Conservation (phyloP, 2,797 vertebrate species). For the Gouania willdenowi region DNA sequence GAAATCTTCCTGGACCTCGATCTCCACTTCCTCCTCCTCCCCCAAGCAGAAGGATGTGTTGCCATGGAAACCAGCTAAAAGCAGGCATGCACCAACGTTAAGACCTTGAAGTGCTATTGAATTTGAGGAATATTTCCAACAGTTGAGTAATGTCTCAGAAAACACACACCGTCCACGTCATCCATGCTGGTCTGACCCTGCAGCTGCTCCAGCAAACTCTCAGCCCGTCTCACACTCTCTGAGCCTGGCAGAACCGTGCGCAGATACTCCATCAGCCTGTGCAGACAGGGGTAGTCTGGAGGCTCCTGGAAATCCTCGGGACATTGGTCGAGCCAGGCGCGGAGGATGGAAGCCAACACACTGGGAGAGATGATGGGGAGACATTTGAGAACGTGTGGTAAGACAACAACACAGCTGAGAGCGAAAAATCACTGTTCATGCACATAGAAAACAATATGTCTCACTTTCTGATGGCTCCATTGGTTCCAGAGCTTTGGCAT, state of each 20-base stretch:
- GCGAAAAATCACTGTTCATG: not conserved
- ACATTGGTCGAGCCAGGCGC: conserved; percentile 93
- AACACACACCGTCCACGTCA: conserved; percentile 72
- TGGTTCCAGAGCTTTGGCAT: conserved; percentile 55
- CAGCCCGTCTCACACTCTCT: conserved; percentile 81
- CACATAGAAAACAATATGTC: conserved; percentile 10
- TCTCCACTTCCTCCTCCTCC: conserved; percentile 83
- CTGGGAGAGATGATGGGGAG: conserved; percentile 50
- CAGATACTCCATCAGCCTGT: conserved; percentile 83
- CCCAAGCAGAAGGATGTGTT: conserved; percentile 71
- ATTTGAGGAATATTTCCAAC: too few relatives aligned
- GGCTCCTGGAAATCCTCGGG: conserved; percentile 91
- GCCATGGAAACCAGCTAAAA: conserved; percentile 77
- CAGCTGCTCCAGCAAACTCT: conserved; percentile 85
- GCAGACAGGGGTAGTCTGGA: conserved; percentile 80
- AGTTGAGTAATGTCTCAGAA: too few relatives aligned
- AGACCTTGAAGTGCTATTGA: too few relatives aligned
- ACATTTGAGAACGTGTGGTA: not conserved
- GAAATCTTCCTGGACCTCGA: conserved; percentile 80
- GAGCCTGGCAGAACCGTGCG: conserved; percentile 81
- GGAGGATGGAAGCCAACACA: conserved; percentile 85
- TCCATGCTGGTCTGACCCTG: conserved; percentile 76
- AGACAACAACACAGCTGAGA: not conserved
- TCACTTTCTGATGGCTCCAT: conserved; percentile 74
- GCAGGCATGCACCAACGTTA: not conserved